These are phyloP conservation scores for Boulengeromyrus knoepffleri DNA, from an alignment of 2,113 vertebrate species.

Conservation along the genomic window DNA sequence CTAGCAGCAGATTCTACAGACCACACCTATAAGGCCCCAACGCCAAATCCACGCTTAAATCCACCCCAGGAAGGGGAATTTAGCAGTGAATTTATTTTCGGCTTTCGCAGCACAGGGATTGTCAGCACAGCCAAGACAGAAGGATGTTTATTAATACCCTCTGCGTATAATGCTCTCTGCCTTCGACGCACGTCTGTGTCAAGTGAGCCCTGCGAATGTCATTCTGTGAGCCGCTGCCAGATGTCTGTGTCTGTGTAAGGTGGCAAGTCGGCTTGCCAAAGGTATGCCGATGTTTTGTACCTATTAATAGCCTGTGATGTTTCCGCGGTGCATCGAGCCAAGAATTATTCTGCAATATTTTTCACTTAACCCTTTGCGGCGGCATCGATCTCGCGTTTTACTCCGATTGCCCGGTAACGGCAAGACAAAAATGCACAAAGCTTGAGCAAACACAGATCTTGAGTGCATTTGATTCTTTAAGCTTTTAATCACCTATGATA, in stretches of 20 bases:
- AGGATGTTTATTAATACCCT: background rate
- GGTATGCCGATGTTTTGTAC: background rate
- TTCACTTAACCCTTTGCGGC: background rate
- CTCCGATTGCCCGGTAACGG: background rate
- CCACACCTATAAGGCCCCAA: background rate
- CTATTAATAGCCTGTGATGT: background rate
- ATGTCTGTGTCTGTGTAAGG: conserved; percentile 5
- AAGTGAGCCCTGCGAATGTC: background rate
- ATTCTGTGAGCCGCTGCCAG: background rate
- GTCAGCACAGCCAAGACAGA: background rate
- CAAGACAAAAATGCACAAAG: background rate
- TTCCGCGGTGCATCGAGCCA: background rate
- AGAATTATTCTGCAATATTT: background rate
- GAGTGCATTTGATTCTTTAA: background rate
- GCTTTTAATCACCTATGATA: background rate
- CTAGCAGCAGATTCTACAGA: background rate
- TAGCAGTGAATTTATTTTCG: background rate
- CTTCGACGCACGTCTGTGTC: background rate
- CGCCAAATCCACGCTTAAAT: background rate
- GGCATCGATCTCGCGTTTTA: background rate
- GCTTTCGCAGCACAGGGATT: background rate
- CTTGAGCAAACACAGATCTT: background rate
- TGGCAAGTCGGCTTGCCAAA: conserved; percentile 1
- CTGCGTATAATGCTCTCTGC: background rate
- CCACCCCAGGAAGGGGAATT: background rate